Evolutionary conservation across 2,888 invertebrate genomes (phyloP), one percentile per base, ranked within the genome.

Genomic region (Tachystola acroxantha): DNA sequence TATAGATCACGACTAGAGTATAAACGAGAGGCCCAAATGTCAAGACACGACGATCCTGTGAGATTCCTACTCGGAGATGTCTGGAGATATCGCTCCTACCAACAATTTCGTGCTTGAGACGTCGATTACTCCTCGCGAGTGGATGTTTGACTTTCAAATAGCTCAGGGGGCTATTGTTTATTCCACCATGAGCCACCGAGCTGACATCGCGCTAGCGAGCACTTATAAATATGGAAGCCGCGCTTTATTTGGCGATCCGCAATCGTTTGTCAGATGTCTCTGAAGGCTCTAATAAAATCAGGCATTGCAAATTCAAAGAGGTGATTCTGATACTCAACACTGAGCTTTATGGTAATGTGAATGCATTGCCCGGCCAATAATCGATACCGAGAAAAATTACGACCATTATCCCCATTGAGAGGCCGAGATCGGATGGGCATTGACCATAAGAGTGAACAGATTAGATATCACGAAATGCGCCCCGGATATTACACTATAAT

Each of bases 401-500:
- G 62, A 57, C 48, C 56, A 56, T 57, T 60, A 59, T 59, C 55
- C 57, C 51, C 51, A 43, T 57, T 45, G 46, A 47, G 51, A 48
- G 51, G 43, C 46, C 43, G 51, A 52, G 52, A 55, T 51, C 58
- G 64, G 60, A 61, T 60, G 63, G 66, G 55, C 68, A 70, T 63
- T 68, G 61, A 55, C 61, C 64, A 63, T 76, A 72, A 70, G 77
- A 77, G 68, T 69, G 57, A 61, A 62, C 56, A 70, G 84, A 85
- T 82, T 81, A 82, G 84, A 85, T 84, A 81, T 55, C 57, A 51
- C 56, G 54, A 66, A 73, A 72, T 59, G 61, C 65, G 60, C 58
- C 62, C 79, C 73, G 75, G 78, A 80, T 74, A 79, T 84, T 80
- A 82, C 78, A 77, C 74, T 76, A 78, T 82, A 84, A 84, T 85